These are phyloP conservation scores for Sesamia nonagrioides DNA, from an alignment of 1,140 invertebrate genomes.

Conservation along the genomic window DNA sequence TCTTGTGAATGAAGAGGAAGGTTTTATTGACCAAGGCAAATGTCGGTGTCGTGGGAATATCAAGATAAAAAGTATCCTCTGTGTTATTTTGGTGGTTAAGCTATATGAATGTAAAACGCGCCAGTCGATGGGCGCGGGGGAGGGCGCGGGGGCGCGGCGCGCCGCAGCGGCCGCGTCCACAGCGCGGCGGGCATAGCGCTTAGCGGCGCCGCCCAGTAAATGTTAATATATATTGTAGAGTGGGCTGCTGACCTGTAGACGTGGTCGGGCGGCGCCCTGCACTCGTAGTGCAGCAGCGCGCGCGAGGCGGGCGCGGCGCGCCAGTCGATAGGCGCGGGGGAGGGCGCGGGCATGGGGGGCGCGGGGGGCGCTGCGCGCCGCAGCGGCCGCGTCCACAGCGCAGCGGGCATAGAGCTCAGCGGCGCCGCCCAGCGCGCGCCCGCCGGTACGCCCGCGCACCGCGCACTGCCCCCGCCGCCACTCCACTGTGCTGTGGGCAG, in stretches of 20 bases:
- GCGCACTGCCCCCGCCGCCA: conserved; percentile 57
- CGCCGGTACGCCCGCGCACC: conserved; percentile 59
- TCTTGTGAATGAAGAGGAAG: too few species aligned
- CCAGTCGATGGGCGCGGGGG: conserved; percentile 70
- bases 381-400: conserved; percentile 62
- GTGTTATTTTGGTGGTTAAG: too few species aligned
- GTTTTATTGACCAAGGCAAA: too few species aligned
- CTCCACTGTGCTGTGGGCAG: conserved; percentile 47
- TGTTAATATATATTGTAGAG: too few species aligned
- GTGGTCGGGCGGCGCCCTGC: conserved; percentile 68
- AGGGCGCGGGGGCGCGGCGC: conserved; percentile 55
- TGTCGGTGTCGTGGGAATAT: too few species aligned
- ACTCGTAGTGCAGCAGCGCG: conserved; percentile 71
- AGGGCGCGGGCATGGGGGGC: conserved; percentile 57
- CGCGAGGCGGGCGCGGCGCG: conserved; percentile 57
- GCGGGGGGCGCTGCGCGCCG: conserved; percentile 53
- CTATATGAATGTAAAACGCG: conserved; percentile 24
- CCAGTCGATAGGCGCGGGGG: conserved; percentile 70
- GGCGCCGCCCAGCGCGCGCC: conserved; percentile 63
- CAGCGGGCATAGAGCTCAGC: conserved; percentile 58
- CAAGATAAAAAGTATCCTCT: too few species aligned
- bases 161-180: conserved; percentile 58
- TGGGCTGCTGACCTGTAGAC: conserved; percentile 68
- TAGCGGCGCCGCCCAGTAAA: conserved; percentile 69
- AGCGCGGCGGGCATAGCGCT: conserved; percentile 58